A percentile compares a stretch with the other conserved stretches of the same genome.
Conservation (phyloP, 2,888 invertebrate species). For the Lordiphosa fenestrarum region DNA sequence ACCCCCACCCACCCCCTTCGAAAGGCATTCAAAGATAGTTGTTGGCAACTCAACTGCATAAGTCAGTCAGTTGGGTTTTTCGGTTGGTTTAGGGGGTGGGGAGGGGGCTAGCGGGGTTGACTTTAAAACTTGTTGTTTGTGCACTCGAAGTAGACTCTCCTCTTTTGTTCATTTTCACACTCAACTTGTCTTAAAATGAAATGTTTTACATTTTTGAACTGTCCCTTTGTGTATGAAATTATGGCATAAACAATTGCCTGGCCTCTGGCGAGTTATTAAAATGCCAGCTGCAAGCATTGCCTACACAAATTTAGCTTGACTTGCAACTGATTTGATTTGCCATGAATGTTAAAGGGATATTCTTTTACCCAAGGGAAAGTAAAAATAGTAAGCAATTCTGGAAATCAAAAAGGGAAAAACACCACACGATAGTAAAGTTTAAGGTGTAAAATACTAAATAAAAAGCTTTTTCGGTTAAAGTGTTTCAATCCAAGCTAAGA, state of each 20-base stretch:
- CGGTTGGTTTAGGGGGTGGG: not conserved
- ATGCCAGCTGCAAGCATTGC: constrained; percentile 29
- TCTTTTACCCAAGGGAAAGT: too few relatives aligned
- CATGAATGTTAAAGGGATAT: too few relatives aligned
- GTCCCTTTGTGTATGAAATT: constrained; percentile 11
- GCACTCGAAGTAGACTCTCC: constrained; percentile 18
- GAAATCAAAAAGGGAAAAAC: too few relatives aligned
- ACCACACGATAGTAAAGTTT: too few relatives aligned
- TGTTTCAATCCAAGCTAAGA: too few relatives aligned
- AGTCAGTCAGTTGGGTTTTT: constrained; percentile 46
- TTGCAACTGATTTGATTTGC: too few relatives aligned
- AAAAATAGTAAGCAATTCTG: too few relatives aligned
- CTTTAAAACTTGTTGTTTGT: constrained; percentile 42
- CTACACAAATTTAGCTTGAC: constrained; percentile 2
- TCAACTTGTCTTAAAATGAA: constrained; percentile 21
- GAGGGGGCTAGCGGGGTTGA: constrained; percentile 15
- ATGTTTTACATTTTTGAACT: constrained; percentile 13
- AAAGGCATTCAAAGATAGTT: constrained; percentile 12
- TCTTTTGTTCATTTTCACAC: constrained; percentile 15
- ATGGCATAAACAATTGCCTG: constrained; percentile 25
- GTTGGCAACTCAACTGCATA: constrained; percentile 65
- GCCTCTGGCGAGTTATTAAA: constrained; percentile 29
- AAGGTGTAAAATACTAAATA: too few relatives aligned
- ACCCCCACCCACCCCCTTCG: not conserved
- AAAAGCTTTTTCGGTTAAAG: too few relatives aligned